phyloP scores from a whole-genome alignment of 2,888 invertebrate genomes.

The Epirrhoe tristata region DNA sequence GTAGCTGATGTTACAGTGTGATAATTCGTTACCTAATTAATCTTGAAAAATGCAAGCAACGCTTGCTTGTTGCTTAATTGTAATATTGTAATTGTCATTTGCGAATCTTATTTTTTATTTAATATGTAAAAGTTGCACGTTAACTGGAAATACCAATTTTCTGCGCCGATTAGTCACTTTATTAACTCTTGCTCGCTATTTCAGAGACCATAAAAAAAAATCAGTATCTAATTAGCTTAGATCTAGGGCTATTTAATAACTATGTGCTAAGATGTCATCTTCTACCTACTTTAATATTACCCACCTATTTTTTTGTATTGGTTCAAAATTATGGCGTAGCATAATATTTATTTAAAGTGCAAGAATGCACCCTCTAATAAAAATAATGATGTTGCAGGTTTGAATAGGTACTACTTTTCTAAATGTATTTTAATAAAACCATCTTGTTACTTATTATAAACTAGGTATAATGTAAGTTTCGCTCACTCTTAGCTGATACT shows the following conservation, averaged over 20 bases:
- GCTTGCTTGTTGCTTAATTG: slow-evolving; percentile 48
- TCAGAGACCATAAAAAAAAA: background rate
- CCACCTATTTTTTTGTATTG: too few relatives aligned
- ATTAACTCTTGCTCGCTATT: background rate
- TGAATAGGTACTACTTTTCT: slow-evolving; percentile 10
- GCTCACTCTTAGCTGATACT: slow-evolving; percentile 19
- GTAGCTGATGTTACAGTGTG: slow-evolving; percentile 61
- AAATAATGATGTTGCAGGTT: slow-evolving; percentile 3
- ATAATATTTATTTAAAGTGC: background rate
- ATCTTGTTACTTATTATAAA: slow-evolving; percentile 8
- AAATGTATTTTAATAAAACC: slow-evolving; percentile 16
- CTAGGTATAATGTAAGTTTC: slow-evolving; percentile 10
- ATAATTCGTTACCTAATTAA: slow-evolving; percentile 49
- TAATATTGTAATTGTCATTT: slow-evolving; percentile 35
- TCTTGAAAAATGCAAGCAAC: slow-evolving; percentile 46
- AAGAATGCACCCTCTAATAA: background rate
- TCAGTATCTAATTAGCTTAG: too few relatives aligned
- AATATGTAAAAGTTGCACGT: background rate
- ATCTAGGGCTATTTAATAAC: too few relatives aligned
- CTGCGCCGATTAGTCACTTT: background rate
- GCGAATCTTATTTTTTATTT: slow-evolving; percentile 19
- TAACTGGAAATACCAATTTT: background rate
- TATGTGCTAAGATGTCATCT: too few relatives aligned
- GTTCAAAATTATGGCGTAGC: background rate
- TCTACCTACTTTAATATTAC: too few relatives aligned